A percentile compares a stretch with the other conserved stretches of the same genome.
phyloP scores from a whole-genome alignment of 1,140 invertebrate species.

The Monomorium pharaonis region DNA sequence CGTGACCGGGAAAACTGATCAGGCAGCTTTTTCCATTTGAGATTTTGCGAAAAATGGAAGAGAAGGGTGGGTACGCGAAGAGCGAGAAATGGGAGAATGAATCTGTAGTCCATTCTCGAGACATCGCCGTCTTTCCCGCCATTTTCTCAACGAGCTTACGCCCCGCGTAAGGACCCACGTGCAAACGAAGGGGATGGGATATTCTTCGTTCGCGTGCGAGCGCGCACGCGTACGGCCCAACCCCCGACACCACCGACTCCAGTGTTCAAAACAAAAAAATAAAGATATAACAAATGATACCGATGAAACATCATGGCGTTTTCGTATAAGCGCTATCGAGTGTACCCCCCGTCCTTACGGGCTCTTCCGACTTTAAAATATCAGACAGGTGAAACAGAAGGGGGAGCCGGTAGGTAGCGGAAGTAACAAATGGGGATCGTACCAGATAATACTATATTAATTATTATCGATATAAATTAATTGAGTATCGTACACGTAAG shows the following conservation, averaged over 20 bases:
- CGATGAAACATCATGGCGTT: slow-evolving; percentile 32
- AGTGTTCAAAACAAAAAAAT: slow-evolving; percentile 80
- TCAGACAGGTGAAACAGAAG: slow-evolving; percentile 28
- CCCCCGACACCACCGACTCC: slow-evolving; percentile 84
- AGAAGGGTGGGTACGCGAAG: slow-evolving; percentile 36
- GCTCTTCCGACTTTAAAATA: neutral
- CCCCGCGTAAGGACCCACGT: slow-evolving; percentile 79
- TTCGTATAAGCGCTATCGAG: slow-evolving; percentile 50
- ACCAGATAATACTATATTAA: slow-evolving; percentile 81
- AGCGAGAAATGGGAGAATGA: slow-evolving; percentile 7
- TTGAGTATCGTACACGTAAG: slow-evolving; percentile 67
- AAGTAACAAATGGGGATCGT: slow-evolving; percentile 76
- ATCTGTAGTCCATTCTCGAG: neutral
- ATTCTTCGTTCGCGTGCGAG: slow-evolving; percentile 71
- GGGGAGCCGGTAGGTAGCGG: slow-evolving; percentile 73
- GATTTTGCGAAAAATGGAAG: slow-evolving; percentile 33
- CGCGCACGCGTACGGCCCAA: slow-evolving; percentile 66
- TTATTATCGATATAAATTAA: slow-evolving; percentile 82
- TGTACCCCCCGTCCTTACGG: slow-evolving; percentile 12
- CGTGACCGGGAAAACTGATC: slow-evolving; percentile 7
- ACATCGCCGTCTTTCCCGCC: slow-evolving; percentile 1
- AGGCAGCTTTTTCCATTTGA: slow-evolving; percentile 6
- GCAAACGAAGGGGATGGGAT: slow-evolving; percentile 69
- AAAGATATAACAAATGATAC: slow-evolving; percentile 42
- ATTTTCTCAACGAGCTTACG: slow-evolving; percentile 59